These are phyloP conservation scores for Malaclemys terrapin DNA, from an alignment of 2,113 vertebrate genomes.

Conservation along the genomic window DNA sequence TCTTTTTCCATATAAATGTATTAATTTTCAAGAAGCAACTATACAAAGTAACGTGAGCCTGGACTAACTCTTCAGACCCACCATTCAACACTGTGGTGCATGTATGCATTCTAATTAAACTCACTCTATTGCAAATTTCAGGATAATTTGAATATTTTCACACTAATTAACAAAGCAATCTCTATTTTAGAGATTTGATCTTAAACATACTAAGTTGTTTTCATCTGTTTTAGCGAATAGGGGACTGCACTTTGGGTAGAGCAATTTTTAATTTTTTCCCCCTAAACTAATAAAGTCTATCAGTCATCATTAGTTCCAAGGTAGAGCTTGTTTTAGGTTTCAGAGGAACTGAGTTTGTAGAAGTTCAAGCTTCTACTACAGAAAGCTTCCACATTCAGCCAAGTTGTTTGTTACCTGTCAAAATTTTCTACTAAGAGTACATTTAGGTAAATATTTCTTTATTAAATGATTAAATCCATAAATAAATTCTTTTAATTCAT, in stretches of 20 bases:
- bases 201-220: neutral
- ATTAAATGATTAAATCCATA: conserved; percentile 95
- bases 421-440: conserved; percentile 1
- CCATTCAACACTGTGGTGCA: neutral
- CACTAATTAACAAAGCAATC: conserved; percentile 46
- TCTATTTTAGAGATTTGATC: conserved; percentile 1
- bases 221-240: neutral
- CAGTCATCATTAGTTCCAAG: neutral
- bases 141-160: conserved; percentile 27
- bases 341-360: neutral
- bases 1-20: conserved; percentile 67
- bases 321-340: neutral
- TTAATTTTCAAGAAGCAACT: conserved; percentile 60
- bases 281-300: neutral
- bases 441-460: conserved; percentile 89
- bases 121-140: conserved; percentile 49
- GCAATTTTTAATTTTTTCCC: neutral
- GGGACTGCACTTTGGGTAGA: neutral
- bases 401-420: neutral
- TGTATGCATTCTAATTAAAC: conserved; percentile 60
- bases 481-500: conserved; percentile 98
- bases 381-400: neutral
- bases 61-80: neutral
- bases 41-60: neutral
- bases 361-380: neutral